These are phyloP conservation scores for Petrolisthes manimaculis DNA, from an alignment of 2,888 invertebrate genomes.

Conservation along the genomic window DNA sequence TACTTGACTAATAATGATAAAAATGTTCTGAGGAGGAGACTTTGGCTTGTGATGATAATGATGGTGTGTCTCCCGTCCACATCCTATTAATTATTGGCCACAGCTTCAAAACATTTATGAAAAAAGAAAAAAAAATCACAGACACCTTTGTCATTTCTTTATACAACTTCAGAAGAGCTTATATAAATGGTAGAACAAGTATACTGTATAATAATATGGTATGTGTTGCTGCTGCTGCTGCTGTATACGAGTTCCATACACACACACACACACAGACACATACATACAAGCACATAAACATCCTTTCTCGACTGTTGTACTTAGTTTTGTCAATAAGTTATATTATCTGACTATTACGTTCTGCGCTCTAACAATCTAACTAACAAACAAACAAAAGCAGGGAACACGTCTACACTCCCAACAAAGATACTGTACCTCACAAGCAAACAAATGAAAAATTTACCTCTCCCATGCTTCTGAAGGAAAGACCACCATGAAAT, in stretches of 20 bases:
- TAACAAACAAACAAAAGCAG: too few species aligned
- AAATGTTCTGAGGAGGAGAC: too few species aligned
- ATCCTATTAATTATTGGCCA: background rate
- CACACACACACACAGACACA: background rate
- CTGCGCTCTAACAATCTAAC: too few species aligned
- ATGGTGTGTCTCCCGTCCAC: background rate
- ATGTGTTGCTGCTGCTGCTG: background rate
- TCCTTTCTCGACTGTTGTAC: constrained; percentile 23
- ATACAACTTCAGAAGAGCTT: constrained; percentile 10
- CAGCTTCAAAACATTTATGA: background rate
- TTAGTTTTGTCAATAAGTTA: constrained; percentile 17
- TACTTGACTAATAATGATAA: too few species aligned
- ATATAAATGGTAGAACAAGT: constrained; percentile 13
- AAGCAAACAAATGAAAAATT: too few species aligned
- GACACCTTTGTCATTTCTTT: background rate
- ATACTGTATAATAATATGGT: background rate
- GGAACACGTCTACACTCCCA: too few species aligned
- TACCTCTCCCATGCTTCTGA: too few species aligned
- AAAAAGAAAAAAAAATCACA: constrained; percentile 10
- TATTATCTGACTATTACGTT: too few species aligned
- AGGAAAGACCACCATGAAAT: too few species aligned
- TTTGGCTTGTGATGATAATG: background rate
- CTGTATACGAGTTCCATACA: background rate
- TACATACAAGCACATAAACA: constrained; percentile 9
- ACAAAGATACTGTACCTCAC: too few species aligned